A percentile compares a stretch with the other conserved stretches of the same genome.
Evolutionary conservation across 2,113 vertebrate species (phyloP).

Genomic region (Mellivora capensis): DNA sequence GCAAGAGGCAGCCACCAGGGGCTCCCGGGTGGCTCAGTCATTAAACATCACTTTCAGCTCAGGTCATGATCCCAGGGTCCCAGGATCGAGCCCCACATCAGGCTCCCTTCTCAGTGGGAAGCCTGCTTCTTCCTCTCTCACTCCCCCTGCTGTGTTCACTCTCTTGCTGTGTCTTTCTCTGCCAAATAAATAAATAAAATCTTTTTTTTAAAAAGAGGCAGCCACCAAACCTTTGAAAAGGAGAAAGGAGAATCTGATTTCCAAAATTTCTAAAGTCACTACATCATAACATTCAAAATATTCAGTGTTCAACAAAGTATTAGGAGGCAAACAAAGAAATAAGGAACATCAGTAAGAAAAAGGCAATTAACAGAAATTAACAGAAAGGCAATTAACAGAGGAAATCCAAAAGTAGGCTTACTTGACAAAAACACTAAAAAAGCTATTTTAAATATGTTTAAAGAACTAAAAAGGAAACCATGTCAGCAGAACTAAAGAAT

Average conservation of each 20-base stretch:
- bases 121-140: too few species aligned
- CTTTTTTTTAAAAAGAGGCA: background rate
- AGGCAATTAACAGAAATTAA: too few species aligned
- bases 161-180: too few species aligned
- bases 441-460: background rate
- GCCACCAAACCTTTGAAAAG: background rate
- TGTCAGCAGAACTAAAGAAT: background rate
- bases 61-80: too few species aligned
- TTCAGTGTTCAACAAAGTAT: background rate
- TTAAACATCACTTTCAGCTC: too few species aligned
- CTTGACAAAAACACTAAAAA: background rate
- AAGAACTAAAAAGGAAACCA: background rate
- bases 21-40: too few species aligned
- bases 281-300: too few species aligned
- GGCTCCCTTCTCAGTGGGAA: fast-evolving
- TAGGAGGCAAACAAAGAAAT: background rate
- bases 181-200: too few species aligned
- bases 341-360: background rate
- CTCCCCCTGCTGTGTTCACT: too few species aligned
- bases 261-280: background rate
- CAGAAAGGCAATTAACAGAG: background rate
- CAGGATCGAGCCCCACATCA: too few species aligned
- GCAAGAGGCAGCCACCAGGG: background rate
- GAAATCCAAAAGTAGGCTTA: background rate
- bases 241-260: background rate